A percentile compares a stretch with the other conserved stretches of the same genome.
These are phyloP conservation scores for Ascidia mentula DNA, from an alignment of 23 tunicate genomes.

Conservation along the genomic window DNA sequence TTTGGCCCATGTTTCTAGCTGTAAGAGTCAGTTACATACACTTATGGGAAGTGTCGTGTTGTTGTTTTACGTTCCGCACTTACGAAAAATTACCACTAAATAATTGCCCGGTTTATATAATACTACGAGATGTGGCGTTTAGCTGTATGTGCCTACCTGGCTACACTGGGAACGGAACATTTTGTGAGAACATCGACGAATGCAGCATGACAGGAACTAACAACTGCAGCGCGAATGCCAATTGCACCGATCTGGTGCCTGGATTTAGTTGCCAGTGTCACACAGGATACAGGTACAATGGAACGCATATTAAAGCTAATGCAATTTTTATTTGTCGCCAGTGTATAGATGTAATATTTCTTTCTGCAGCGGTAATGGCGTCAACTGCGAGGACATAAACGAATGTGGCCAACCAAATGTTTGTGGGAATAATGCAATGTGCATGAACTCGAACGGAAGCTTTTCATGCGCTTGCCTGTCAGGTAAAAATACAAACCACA, in stretches of 20 bases:
- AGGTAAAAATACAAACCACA: no score
- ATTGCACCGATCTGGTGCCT: slow-evolving; percentile 7
- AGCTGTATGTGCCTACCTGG: slow-evolving; percentile 5
- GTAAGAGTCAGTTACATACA: no score
- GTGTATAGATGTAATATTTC: no score
- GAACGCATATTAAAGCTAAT: not conserved
- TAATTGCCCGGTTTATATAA: no score
- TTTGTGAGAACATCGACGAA: slow-evolving; percentile 30
- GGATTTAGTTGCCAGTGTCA: slow-evolving; percentile 32
- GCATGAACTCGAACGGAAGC: slow-evolving; percentile 21
- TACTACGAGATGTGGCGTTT: no score
- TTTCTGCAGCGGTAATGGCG: slow-evolving; percentile 34
- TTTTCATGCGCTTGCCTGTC: slow-evolving; percentile 25
- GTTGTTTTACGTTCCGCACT: no score
- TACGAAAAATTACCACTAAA: no score
- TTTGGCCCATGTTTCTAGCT: no score
- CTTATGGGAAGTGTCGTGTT: no score
- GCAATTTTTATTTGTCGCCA: not conserved
- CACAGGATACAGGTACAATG: slow-evolving; percentile 24
- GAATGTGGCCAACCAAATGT: slow-evolving; percentile 22
- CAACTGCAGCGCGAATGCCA: slow-evolving; percentile 21
- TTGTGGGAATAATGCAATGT: slow-evolving; percentile 26
- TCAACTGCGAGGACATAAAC: slow-evolving; percentile 36
- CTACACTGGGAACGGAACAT: slow-evolving; percentile 14
- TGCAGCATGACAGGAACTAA: not conserved